Evolutionary conservation across 2,888 invertebrate species (phyloP).

Genomic region (Odiellus spinosus): DNA sequence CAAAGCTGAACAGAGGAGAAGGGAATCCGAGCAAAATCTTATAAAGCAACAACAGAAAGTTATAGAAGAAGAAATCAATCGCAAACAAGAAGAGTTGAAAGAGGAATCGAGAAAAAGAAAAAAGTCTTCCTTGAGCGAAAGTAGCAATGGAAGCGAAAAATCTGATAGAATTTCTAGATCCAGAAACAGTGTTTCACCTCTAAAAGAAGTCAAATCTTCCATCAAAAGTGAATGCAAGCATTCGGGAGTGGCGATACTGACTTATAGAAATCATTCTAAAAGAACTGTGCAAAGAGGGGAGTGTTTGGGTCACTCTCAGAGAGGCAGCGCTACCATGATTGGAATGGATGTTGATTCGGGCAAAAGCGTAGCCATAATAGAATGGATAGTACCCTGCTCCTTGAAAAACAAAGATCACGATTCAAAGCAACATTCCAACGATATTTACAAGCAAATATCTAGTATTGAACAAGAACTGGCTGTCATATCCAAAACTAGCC

Average conservation of each 20-base stretch:
- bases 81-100: slow-evolving; percentile 57
- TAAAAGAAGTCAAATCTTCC: too few species aligned
- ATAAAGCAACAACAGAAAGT: slow-evolving; percentile 33
- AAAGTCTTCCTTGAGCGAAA: slow-evolving; percentile 10
- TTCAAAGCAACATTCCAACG: too few species aligned
- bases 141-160: too few species aligned
- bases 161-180: too few species aligned
- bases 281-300: slow-evolving; percentile 53
- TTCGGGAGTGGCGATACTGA: slow-evolving; percentile 35
- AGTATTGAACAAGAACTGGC: slow-evolving; percentile 63
- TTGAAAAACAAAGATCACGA: slow-evolving; percentile 13
- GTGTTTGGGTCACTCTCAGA: slow-evolving; percentile 55
- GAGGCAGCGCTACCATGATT: slow-evolving; percentile 54
- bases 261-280: slow-evolving; percentile 31
- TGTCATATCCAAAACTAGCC: slow-evolving; percentile 49
- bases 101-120: slow-evolving; percentile 42
- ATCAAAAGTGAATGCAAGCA: slow-evolving; percentile 37
- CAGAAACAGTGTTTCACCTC: too few species aligned
- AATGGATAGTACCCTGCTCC: slow-evolving; percentile 43
- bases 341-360: slow-evolving; percentile 60
- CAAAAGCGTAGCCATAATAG: slow-evolving; percentile 51
- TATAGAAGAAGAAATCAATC: slow-evolving; percentile 46
- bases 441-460: slow-evolving; percentile 29
- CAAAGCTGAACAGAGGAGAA: slow-evolving; percentile 8
- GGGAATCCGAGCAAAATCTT: slow-evolving; percentile 6